Conservation (phyloP, 23 tunicate species). For the Ascidia mentula region DNA sequence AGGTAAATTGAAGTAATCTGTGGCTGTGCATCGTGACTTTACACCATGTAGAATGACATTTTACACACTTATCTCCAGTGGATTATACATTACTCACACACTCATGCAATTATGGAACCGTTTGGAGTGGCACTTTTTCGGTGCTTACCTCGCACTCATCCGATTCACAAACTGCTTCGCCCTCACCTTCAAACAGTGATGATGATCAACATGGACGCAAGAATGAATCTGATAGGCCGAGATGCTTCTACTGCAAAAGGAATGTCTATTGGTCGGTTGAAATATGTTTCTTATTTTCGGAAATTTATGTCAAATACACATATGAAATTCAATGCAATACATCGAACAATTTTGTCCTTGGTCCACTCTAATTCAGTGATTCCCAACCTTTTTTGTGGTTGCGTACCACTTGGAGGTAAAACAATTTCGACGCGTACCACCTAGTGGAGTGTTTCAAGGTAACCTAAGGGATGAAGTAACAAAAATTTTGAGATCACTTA, state of each 20-base stretch:
- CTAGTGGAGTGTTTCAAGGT: no score
- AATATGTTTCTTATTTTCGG: no score
- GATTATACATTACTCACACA: constrained; percentile 51
- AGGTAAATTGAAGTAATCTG: constrained; percentile 9
- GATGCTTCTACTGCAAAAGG: constrained; percentile 29
- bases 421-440: no score
- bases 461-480: no score
- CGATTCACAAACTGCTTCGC: constrained; percentile 69
- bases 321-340: no score
- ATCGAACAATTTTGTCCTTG: no score
- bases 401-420: no score
- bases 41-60: no score
- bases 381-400: no score
- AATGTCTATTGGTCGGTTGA: constrained; percentile 38
- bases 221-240: constrained; percentile 19
- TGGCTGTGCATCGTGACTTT: not conserved
- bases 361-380: no score
- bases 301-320: no score
- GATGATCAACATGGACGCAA: constrained; percentile 53
- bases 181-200: constrained; percentile 70
- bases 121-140: constrained; percentile 74
- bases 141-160: constrained; percentile 62
- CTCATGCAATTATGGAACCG: constrained; percentile 64
- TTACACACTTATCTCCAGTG: constrained; percentile 71
- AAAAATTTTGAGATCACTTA: no score